Evolutionary conservation across 2,797 vertebrate species (phyloP), one percentile per base, ranked within the genome.

Genomic region (Psittacula echo): DNA sequence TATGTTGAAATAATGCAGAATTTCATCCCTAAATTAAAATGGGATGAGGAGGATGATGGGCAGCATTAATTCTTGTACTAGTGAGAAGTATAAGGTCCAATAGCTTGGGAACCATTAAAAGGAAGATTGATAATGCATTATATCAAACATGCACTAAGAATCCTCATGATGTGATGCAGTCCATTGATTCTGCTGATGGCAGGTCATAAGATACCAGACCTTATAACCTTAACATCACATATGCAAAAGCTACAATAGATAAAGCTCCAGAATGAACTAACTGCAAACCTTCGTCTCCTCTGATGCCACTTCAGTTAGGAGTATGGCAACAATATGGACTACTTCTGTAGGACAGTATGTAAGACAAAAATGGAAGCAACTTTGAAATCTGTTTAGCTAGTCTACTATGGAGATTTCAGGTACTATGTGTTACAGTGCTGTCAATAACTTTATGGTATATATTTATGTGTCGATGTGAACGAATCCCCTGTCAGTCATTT

Each of bases 1-100:
- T 94, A 94, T 64, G 41, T 84, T 83, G 71, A 86, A 89, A 93
- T 78, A 96, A 95, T 73, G 89, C 81, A 75, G 66, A 86, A 73
- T 73, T 88, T 84, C 62, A 93, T 88, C 39, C 58, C 30, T 94
- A 76, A 94, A 95, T 93, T 78, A 93, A 88, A 94, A 73, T 67
- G 34, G 41, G 66, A 84, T 70, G 73, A 84, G 39, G 22, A 54
- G 42, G 53, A 77, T 58, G 66, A 94, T 60, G n/a, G 79, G 70
- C 66, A 72, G 87, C 58, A 81, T 95, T 96, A 96, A 96, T 88
- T 95, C 76, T 41, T 4, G 2, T 76, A 45, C 58, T 58, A 60
- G 50, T 51, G 54, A 84, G 47, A 95, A 89, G 29, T 85, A 13
- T 60, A 78, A 87, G 70, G 62, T 92, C 82, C 60, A 81, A 45